Evolutionary conservation across 1,140 invertebrate species (phyloP), one percentile per base, ranked within the genome.

Genomic region (Scaptodrosophila lebanonensis): DNA sequence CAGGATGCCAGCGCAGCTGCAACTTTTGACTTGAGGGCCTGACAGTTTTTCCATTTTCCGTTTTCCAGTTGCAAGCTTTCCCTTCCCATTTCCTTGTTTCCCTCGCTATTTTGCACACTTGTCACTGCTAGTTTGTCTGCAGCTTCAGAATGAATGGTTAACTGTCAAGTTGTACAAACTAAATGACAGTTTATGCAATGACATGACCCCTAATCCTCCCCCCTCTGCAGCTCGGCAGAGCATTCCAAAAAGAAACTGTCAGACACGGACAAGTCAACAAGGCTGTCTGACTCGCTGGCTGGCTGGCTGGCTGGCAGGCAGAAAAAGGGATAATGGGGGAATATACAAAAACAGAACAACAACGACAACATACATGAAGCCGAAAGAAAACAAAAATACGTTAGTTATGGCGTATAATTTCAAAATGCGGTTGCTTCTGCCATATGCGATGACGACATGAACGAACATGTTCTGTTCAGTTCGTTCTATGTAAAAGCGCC

Each of bases 101-200:
- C 8, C 22, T 25, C 22, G 22, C 22, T 25, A 3, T 25, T 8
- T 25, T 8, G 3, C 22, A 25, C 22, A n/a, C n/a, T n/a, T 25
- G 22, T 25, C 22, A 4, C 22, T 25, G 3, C 9, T n/a, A 38
- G 35, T 15, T 38, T 16, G 35, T 38, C 35, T 38, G 15, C 4
- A 4, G n/a, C 8, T 25, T 25, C 35, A 13, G 58, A 70, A 70
- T 63, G 59, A 70, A 70, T 70, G 64, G 66, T 57, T 54, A 49
- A 51, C 66, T 70, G 66, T 70, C 66, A 70, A 54, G 53, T 63
- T 58, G 66, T 48, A 70, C 66, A 66, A 70, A 66, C 66, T 63
- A 70, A 66, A 70, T 66, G 66, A 58, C 66, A 70, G 64, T 70
- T 66, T 70, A 67, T 70, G 64, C 66, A 63, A 63, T 70, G 66